Evolutionary conservation across 2,888 invertebrate species (phyloP), one percentile per base, ranked within the genome.

Genomic region (Eumacrocentrus americanus): DNA sequence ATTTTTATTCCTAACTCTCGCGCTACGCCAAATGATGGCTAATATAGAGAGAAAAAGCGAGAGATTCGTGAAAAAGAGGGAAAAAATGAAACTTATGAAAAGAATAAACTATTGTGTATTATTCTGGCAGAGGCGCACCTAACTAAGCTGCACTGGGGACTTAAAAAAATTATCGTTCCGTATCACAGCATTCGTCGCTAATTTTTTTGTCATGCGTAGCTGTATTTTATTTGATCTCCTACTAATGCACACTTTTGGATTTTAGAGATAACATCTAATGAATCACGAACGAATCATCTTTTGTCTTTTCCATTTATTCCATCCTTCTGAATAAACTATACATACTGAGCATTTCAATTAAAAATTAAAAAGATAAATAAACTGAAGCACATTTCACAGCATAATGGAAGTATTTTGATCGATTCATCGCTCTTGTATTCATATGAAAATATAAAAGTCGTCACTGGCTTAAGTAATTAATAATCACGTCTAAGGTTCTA

Each of bases 131-230:
- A n/a, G n/a, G n/a, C n/a, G n/a, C n/a, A n/a, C n/a, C n/a, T n/a
- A n/a, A 51, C 57, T 14, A 22, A 51, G 29, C 37, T 57, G 18
- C 38, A 38, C 7, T n/a, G 14, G 38, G 37, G 55, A 52, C 55
- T 22, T 53, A 50, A 54, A 62, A 61, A 59, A 61, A 65, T 63
- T 55, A 65, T 61, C 58, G 60, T 63, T 59, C 40, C 61, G 50
- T 60, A 63, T 65, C 58, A 56, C 58, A 46, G 40, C 53, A 61
- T 61, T 44, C 25, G 56, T 38, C 56, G 18, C 58, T 44, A 54
- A 54, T 55, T 51, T 58, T 50, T 51, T 59, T 38, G 47, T 2
- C 37, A n/a, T n/a, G n/a, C 40, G 47, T 25, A 59, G 44, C 40
- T 58, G 34, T 60, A 29, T 58, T 42, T 46, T 16, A 58, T 42